Evolutionary conservation across 2,888 invertebrate species (phyloP), one percentile per base, ranked within the genome.

Genomic region (Amphipyra tragopoginis): DNA sequence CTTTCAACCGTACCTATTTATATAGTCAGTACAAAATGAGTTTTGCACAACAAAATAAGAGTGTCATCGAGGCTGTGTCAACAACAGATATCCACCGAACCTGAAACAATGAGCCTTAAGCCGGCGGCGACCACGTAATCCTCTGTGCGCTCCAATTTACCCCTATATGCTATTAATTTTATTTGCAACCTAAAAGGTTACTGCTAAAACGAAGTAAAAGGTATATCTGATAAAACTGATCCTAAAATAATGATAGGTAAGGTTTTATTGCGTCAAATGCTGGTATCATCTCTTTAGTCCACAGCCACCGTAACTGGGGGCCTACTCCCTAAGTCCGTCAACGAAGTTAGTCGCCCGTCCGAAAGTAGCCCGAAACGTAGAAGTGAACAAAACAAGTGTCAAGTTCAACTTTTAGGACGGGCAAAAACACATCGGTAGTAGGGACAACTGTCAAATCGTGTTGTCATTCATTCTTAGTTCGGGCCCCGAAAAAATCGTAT

Each of bases 31-130:
- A 14, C 9, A 51, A 55, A 69, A 65, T 49, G 36, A 43, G 29
- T 53, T 57, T 47, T 61, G 15, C 54, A 36, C 26, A 48, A 66
- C 53, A 66, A 50, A 53, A 54, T 60, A 54, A 53, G 42, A 53
- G 38, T 62, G 48, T 59, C 42, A 53, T 59, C 9, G n/a, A 54
- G 55, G 34, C 40, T 51, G 11, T 58, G 60, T 63, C 62, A 65
- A 40, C 49, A 39, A 26, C 62, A 75, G 72, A 59, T 65, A 61
- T 47, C 62, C 42, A 50, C 33, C 65, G 62, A 57, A 60, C 52
- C 57, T 57, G 59, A 57, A 65, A 67, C 56, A 61, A 73, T 61
- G 42, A 50, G 61, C 39, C 43, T 58, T 53, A 38, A 55, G 43
- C 55, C 43, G 33, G 42, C 39, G 15, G 26, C 43, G 11, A 43